Base-by-base conservation (phyloP, 2,888 invertebrate genomes). In the Meloe dianella region DNA sequence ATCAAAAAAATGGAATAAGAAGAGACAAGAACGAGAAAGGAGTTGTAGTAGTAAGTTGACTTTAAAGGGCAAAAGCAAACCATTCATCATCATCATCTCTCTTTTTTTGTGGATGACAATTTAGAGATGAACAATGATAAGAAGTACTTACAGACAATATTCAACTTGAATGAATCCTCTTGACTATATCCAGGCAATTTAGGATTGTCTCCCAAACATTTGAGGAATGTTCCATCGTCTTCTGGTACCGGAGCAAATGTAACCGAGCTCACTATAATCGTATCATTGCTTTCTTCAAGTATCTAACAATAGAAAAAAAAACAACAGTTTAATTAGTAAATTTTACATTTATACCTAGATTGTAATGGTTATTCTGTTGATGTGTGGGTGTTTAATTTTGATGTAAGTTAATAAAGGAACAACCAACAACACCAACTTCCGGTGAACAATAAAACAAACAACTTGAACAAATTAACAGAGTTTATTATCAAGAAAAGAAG, bases 181-280 rank as follows among this genome's bases (percentile, higher is more conserved):
- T 94, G 87, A 74, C 89, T 90, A 65, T 91, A 90, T 60, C 90
- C 91, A 12, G 90, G 89, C 69, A 96, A 87, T 70, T 90, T 89
- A 63, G 91, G 92, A 86, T 96, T 96, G 80, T 93, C 92, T 6
- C 94, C 94, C 77, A 92, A 91, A 82, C 95, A 96, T 82, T 92
- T 93, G 71, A 96, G 87, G 80, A 89, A 89, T 65, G 93, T 91
- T 8, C 92, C 91, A 79, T 95, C 93, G 82, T 96, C 95, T 79
- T 94, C 94, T 1, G 94, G 92, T 73, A 90, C 86, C 17, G 95
- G 95, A 76, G 90, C 89, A 83, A 95, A 94, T 74, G 90, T 90
- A 74, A 95, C 85, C 63, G 89, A 90, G 82, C 93, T 95, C 80
- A 89, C 86, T 68, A 94, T 91, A 82, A 89, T 87, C 27, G 91